Conservation (phyloP, 2,797 vertebrate genomes). For the Gambusia yucatana region DNA sequence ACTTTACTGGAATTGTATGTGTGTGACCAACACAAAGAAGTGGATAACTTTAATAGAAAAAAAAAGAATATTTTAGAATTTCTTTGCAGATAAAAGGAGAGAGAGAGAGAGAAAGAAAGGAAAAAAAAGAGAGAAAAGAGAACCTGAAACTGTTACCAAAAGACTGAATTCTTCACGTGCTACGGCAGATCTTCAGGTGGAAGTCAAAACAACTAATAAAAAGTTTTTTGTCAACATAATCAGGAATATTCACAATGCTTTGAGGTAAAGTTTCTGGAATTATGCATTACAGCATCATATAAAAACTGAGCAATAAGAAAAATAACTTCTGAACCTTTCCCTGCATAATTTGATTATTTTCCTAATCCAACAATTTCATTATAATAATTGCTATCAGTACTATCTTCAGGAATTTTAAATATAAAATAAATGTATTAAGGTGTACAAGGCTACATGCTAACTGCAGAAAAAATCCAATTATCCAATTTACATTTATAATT, state of each 20-base stretch:
- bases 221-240: not conserved
- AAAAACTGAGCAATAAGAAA: not conserved
- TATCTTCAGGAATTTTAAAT: not conserved
- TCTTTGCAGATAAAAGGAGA: not conserved
- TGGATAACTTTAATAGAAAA: not conserved
- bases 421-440: not conserved
- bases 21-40: not conserved
- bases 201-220: not conserved
- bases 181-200: not conserved
- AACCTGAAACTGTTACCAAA: not conserved
- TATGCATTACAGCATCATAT: not conserved
- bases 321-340: not conserved
- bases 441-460: conserved; percentile 1
- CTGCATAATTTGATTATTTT: not conserved
- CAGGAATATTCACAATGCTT: not conserved
- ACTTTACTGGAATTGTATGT: not conserved
- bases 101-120: no score
- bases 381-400: not conserved
- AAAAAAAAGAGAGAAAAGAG: not conserved
- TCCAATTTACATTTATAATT: conserved; percentile 5
- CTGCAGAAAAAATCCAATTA: conserved; percentile 3
- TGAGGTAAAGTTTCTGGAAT: not conserved
- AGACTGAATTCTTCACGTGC: not conserved
- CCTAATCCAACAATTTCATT: not conserved
- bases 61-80: not conserved